Conservation (phyloP, 2,113 vertebrate species). For the Blennius ocellaris region DNA sequence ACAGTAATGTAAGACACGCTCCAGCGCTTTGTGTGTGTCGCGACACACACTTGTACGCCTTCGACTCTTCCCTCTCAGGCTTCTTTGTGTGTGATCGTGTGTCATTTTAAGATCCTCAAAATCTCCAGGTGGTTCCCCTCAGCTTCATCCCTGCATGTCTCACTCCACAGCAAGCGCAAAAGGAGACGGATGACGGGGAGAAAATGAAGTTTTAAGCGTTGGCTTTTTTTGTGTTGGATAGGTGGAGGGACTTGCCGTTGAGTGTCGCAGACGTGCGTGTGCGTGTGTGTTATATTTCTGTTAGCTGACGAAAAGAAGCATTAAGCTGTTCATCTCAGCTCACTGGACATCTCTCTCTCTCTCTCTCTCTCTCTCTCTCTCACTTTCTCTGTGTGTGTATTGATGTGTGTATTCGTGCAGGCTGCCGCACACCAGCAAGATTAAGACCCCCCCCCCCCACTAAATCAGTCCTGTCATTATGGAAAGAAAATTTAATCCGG, state of each 20-base stretch:
- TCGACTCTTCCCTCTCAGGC: not conserved
- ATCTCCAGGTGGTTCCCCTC: conserved; percentile 35
- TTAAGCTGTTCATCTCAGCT: conserved; percentile 47
- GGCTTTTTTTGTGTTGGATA: too few species aligned
- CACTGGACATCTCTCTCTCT: conserved; percentile 27
- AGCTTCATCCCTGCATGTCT: conserved; percentile 1
- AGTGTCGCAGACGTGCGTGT: too few species aligned
- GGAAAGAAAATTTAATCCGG: conserved; percentile 42
- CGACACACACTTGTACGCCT: not conserved
- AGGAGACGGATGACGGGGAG: not conserved
- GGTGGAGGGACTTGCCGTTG: conserved; percentile 10
- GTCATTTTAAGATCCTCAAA: conserved; percentile 37
- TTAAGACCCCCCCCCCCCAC: conserved; percentile 38
- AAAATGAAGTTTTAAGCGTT: conserved; percentile 28
- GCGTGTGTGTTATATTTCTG: conserved; percentile 2
- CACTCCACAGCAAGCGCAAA: conserved; percentile 2
- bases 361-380: conserved; percentile 20
- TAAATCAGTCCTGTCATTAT: conserved; percentile 44
- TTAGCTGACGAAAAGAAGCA: conserved; percentile 14
- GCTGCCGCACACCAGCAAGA: conserved; percentile 49
- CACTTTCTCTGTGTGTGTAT: conserved; percentile 12
- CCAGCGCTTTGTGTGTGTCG: not conserved
- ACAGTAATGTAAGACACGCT: conserved; percentile 53
- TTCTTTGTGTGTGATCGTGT: conserved; percentile 14
- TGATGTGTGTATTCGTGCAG: conserved; percentile 20